These are phyloP conservation scores for Panagrolaimus sp. DNA, from an alignment of 1,140 invertebrate species.

Conservation along the genomic window DNA sequence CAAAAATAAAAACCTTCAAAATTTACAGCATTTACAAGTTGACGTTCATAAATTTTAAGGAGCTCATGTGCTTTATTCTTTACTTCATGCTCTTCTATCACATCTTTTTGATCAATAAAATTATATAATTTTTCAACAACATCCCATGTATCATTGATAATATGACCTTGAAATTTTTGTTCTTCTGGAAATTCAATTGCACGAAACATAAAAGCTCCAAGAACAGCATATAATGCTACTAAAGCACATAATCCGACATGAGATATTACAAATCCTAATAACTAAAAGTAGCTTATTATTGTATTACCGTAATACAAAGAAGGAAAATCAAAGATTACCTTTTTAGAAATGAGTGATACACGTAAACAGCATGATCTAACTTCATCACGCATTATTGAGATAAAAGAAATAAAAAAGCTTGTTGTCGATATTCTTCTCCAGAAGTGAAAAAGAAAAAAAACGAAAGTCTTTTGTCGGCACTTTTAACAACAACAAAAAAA, in stretches of 20 bases:
- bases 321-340: constrained; percentile 25
- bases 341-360: constrained; percentile 41
- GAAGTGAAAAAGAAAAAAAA: too few species aligned
- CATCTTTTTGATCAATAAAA: constrained; percentile 64
- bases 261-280: constrained; percentile 63
- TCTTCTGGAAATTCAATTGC: constrained; percentile 65
- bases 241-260: constrained; percentile 84
- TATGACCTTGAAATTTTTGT: constrained; percentile 61
- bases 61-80: constrained; percentile 67
- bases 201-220: constrained; percentile 85
- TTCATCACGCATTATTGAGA: constrained; percentile 47
- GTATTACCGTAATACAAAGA: neutral
- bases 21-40: constrained; percentile 70
- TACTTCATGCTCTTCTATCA: constrained; percentile 72
- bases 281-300: constrained; percentile 31
- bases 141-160: constrained; percentile 54
- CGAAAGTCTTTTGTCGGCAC: neutral
- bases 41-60: constrained; percentile 70
- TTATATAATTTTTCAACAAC: constrained; percentile 44
- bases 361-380: constrained; percentile 48
- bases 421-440: neutral
- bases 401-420: neutral
- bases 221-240: constrained; percentile 85
- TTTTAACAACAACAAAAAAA: neutral
- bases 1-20: constrained; percentile 62